Conservation (phyloP, 2,113 vertebrate species). For the Ascaphus truei region DNA sequence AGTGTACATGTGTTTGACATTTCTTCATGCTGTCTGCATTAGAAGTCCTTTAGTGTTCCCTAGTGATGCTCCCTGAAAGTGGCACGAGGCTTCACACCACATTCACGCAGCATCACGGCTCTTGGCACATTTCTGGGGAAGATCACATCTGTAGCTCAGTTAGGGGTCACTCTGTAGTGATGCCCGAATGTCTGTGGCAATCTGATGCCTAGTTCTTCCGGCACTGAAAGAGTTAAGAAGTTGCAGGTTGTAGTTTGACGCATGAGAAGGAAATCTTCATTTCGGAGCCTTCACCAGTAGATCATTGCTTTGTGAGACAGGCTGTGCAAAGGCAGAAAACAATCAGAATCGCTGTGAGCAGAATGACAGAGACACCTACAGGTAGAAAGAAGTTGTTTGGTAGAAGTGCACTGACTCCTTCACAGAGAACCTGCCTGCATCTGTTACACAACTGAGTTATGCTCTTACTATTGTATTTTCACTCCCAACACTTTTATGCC, state of each 20-base stretch:
- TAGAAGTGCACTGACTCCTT: conserved; percentile 11
- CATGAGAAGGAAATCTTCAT: neutral
- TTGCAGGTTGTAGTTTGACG: neutral
- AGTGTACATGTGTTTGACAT: too few species aligned
- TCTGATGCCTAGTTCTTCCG: too few species aligned
- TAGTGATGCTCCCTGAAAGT: too few species aligned
- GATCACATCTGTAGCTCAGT: too few species aligned
- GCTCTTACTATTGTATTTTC: neutral
- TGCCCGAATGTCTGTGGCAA: too few species aligned
- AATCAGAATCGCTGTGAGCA: neutral
- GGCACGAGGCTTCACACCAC: too few species aligned
- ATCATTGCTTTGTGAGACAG: conserved; percentile 11
- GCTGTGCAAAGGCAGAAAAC: neutral
- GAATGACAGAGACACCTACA: conserved; percentile 22
- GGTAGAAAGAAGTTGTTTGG: neutral
- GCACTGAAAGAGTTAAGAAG: neutral
- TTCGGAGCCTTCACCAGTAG: conserved; percentile 16
- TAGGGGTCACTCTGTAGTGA: too few species aligned
- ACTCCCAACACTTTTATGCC: neutral
- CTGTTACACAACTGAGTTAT: neutral
- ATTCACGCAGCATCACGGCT: too few species aligned
- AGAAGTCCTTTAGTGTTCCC: too few species aligned
- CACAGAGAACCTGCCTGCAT: conserved; percentile 19
- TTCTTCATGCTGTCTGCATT: too few species aligned
- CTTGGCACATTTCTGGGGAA: too few species aligned